These are phyloP conservation scores for Pseudorectes ferrugineus DNA, from an alignment of 2,113 vertebrate species.

Conservation along the genomic window DNA sequence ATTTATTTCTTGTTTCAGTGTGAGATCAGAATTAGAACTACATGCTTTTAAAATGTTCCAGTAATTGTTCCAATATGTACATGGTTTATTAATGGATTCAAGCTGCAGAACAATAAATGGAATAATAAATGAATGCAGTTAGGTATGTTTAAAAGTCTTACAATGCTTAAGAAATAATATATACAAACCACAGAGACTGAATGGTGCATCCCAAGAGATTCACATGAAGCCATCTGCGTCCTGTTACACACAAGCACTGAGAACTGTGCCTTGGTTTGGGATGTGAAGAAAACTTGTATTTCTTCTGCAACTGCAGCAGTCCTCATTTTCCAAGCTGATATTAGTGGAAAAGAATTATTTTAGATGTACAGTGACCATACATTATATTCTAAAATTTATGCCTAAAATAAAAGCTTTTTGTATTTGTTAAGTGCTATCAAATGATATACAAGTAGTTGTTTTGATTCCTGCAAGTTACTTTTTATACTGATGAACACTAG, in stretches of 20 bases:
- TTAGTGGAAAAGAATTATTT: neutral
- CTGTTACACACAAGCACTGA: conserved; percentile 64
- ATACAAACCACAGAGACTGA: conserved; percentile 62
- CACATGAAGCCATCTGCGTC: conserved; percentile 30
- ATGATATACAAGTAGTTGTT: neutral
- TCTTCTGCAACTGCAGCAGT: neutral
- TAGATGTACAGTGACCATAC: neutral
- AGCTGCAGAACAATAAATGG: neutral
- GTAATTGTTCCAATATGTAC: neutral
- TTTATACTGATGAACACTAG: neutral
- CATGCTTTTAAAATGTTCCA: neutral
- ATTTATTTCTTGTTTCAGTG: neutral
- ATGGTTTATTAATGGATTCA: neutral
- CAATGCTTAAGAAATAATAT: neutral
- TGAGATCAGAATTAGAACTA: neutral
- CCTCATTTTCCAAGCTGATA: conserved; percentile 69
- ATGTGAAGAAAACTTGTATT: conserved; percentile 57
- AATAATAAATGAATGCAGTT: neutral
- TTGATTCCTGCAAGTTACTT: neutral
- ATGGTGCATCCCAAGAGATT: conserved; percentile 19
- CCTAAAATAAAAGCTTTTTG: neutral
- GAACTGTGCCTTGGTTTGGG: conserved; percentile 50
- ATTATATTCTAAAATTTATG: neutral
- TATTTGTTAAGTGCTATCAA: neutral
- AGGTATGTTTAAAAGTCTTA: neutral